Percentiles rank a stretch among this genome's conserved stretches.
Evolutionary conservation across 1,140 invertebrate species (phyloP).

Genomic region (Phocides pigmalion): DNA sequence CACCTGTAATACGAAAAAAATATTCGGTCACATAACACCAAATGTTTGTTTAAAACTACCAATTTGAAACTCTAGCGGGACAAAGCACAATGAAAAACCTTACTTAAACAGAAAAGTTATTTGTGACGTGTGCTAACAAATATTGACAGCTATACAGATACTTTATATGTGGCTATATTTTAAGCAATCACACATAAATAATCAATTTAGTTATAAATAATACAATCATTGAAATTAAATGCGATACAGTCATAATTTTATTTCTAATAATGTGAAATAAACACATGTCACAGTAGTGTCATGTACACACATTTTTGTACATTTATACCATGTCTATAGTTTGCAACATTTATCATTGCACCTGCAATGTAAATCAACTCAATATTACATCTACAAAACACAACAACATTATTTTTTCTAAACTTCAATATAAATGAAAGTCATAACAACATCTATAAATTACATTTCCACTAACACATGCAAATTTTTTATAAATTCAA

Average conservation of each 20-base stretch:
- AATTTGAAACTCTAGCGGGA: neutral
- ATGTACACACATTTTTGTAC: conserved; percentile 10
- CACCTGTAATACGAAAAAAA: no score
- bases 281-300: conserved; percentile 13
- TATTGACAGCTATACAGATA: neutral
- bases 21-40: no score
- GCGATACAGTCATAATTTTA: conserved; percentile 13
- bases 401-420: conserved; percentile 11
- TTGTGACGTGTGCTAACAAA: neutral
- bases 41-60: no score
- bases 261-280: conserved; percentile 5
- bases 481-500: neutral
- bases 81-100: neutral
- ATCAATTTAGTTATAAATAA: neutral
- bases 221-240: conserved; percentile 14
- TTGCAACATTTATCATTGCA: no score
- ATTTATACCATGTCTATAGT: conserved; percentile 11
- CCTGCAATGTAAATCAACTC: no score
- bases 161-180: neutral
- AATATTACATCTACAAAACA: neutral
- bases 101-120: neutral
- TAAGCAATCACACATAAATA: neutral
- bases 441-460: conserved; percentile 17
- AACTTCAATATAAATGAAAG: neutral
- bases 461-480: conserved; percentile 1